These are phyloP conservation scores for Drosophila pegasa DNA, from an alignment of 2,888 invertebrate species.

Conservation along the genomic window DNA sequence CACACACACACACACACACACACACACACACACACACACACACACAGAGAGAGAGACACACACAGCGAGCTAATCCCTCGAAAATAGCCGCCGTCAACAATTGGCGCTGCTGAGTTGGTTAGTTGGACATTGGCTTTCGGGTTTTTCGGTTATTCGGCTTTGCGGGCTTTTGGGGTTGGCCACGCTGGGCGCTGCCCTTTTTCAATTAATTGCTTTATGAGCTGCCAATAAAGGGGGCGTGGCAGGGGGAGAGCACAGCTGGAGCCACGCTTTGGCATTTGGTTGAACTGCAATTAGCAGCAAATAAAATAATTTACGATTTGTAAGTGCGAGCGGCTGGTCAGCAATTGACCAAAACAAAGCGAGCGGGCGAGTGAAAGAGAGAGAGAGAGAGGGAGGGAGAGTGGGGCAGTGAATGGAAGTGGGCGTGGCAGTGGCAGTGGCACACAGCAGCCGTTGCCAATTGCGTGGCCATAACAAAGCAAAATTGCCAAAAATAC, in stretches of 20 bases:
- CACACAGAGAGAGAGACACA: constrained; percentile 1
- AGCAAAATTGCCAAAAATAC: constrained; percentile 65
- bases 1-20: background rate
- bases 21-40: background rate
- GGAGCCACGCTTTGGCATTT: constrained; percentile 56
- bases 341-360: constrained; percentile 5
- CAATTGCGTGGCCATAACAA: constrained; percentile 61
- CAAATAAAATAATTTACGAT: constrained; percentile 81
- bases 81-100: constrained; percentile 66
- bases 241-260: constrained; percentile 8
- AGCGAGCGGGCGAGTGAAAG: background rate
- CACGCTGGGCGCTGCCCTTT: constrained; percentile 4
- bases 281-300: constrained; percentile 78
- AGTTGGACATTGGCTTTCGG: constrained; percentile 52
- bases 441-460: constrained; percentile 37
- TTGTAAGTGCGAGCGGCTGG: constrained; percentile 26
- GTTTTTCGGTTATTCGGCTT: constrained; percentile 15
- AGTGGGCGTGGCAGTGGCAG: background rate
- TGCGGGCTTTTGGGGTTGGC: constrained; percentile 2
- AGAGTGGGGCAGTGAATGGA: background rate
- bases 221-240: constrained; percentile 74
- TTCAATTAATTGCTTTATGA: constrained; percentile 78
- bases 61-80: constrained; percentile 60
- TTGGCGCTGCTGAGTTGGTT: constrained; percentile 57
- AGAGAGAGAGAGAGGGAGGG: background rate